Evolutionary conservation across 2,113 vertebrate species (phyloP).

Genomic region (Zosterops borbonicus): DNA sequence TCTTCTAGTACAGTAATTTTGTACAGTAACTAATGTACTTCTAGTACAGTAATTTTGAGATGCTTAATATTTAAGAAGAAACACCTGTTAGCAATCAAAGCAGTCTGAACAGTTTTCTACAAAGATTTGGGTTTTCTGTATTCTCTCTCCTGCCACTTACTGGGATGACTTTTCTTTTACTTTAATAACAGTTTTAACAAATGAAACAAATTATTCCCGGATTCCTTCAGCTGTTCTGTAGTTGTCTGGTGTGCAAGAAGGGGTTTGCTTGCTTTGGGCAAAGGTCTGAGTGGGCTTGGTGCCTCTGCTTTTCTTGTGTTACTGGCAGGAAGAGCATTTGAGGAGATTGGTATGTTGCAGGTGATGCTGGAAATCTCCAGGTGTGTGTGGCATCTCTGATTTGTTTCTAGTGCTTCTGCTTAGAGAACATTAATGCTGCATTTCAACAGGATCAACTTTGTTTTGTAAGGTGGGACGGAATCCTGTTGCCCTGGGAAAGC

Average conservation of each 20-base stretch:
- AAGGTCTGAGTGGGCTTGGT: not conserved
- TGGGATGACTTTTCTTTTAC: not conserved
- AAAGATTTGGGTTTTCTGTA: not conserved
- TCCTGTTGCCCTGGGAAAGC: not conserved
- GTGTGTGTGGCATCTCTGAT: not conserved
- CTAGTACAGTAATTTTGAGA: not conserved
- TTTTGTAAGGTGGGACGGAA: not conserved
- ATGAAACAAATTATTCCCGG: not conserved
- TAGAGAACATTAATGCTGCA: not conserved
- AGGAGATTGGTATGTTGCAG: not conserved
- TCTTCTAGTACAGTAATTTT: not conserved
- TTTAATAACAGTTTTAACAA: not conserved
- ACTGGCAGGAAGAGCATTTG: not conserved
- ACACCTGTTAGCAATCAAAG: not conserved
- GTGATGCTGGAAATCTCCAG: not conserved
- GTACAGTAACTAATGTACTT: not conserved
- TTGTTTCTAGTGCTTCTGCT: not conserved
- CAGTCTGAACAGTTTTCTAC: not conserved
- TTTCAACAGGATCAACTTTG: not conserved
- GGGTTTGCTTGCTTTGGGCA: not conserved
- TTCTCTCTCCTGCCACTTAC: not conserved
- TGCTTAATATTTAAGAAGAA: not conserved
- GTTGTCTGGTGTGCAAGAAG: not conserved
- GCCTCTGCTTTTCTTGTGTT: fast-evolving
- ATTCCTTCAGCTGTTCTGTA: not conserved